Percentiles rank a stretch among this genome's conserved stretches.
Evolutionary conservation across 2,113 vertebrate genomes (phyloP).

Genomic region (Jacana jacana): DNA sequence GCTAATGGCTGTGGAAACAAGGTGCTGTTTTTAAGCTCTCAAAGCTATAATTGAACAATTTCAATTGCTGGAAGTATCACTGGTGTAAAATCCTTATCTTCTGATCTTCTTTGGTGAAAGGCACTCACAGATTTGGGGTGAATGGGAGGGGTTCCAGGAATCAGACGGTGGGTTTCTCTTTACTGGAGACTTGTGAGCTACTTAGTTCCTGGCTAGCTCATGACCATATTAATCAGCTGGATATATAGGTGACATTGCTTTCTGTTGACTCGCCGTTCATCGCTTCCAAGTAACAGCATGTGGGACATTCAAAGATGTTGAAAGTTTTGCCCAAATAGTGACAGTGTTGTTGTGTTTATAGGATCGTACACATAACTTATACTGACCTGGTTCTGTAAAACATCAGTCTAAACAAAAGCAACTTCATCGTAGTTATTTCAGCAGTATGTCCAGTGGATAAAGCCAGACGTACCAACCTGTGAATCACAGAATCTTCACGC

Average conservation of each 20-base stretch:
- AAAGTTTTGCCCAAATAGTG: neutral
- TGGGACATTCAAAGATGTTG: neutral
- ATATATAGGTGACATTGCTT: too few species aligned
- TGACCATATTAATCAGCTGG: neutral
- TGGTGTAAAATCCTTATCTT: neutral
- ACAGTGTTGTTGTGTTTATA: neutral
- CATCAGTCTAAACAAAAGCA: neutral
- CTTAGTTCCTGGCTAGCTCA: neutral
- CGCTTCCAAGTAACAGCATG: neutral
- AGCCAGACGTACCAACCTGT: fast-evolving
- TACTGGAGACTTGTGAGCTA: neutral
- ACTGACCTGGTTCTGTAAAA: neutral
- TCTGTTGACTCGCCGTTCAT: too few species aligned
- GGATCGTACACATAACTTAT: neutral
- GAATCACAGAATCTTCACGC: too few species aligned
- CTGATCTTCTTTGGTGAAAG: neutral
- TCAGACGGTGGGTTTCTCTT: neutral
- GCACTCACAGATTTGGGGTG: neutral
- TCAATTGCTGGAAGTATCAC: neutral
- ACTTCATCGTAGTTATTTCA: neutral
- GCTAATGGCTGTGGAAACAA: neutral
- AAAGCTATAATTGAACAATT: neutral
- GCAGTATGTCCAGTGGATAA: neutral
- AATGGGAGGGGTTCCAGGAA: neutral
- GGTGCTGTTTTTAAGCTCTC: neutral